Base-by-base conservation (phyloP, 2,888 invertebrate species). In the Lapara coniferarum region DNA sequence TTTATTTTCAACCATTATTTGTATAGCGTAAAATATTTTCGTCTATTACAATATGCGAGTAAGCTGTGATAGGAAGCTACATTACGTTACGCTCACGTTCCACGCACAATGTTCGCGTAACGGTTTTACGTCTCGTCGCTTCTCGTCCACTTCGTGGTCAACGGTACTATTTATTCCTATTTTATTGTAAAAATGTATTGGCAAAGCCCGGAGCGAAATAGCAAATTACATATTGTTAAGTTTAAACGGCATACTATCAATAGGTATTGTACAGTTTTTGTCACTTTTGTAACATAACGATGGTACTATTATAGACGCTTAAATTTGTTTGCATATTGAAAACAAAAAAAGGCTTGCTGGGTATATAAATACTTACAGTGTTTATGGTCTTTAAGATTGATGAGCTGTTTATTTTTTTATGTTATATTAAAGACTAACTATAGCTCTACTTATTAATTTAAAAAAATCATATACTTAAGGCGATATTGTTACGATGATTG, bases 61-160 rank as follows among this genome's bases (percentile, higher is more conserved):
- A 74, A 79, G 52, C n/a, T 52, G 78, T 79, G 81, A 78, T 79
- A 76, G 82, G 75, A 74, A 78, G 80, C 77, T 78, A 82, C 79
- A 84, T 85, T 79, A 84, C 81, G 84, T 80, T 81, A 81, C 81
- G 86, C 87, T 89, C 89, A 89, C 89, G 89, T 87, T 82, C 83
- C 73, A 81, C 82, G 82, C 83, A 88, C 89, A 89, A 88, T 88
- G 86, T 84, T 78, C 75, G 67, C 74, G 80, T 90, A 90, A 90
- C 90, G 89, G 90, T 88, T 78, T 74, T 71, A 44, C 75, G 75
- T 82, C 81, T 84, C 81, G 78, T 78, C 79, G 71, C 71, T 71
- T 67, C 71, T 69, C 71, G 79, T 80, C 85, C 85, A 85, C 79
- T 83, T 81, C 82, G 83, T 84, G 83, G 78, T 84, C 84, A 88